Evolutionary conservation across 2,797 vertebrate genomes (phyloP), one percentile per base, ranked within the genome.

Genomic region (Cryptoprocta ferox): DNA sequence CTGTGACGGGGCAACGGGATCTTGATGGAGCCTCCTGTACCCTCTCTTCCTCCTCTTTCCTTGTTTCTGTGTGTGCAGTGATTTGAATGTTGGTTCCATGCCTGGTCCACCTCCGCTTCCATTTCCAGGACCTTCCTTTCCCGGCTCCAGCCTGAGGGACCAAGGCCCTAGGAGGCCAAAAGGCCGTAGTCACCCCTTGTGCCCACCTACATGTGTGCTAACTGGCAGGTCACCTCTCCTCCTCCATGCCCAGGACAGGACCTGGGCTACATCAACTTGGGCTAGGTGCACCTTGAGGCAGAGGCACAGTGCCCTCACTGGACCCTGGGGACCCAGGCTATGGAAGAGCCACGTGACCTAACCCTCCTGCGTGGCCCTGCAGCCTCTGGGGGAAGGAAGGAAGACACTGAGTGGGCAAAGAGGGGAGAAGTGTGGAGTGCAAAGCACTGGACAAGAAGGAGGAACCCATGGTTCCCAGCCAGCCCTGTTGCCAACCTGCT

Each of bases 11-110:
- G n/a, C 90, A 28, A 32, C 0, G 3, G 68, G 66, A 56, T 81
- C 71, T 9, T 32, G 21, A 15, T 16, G 11, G 45, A 35, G 6
- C 63, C 65, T 50, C 84, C 75, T 10, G 4, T 11, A 37, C n/a
- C 86, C 42, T 53, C 11, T 63, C 42, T n/a, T 30, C 42, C 10
- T 78, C 63, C 37, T 83, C 18, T 12, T 71, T 32, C 71, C 73
- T 66, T 12, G 0, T 85, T 87, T 79, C 75, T 82, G 37, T 37
- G 59, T 96, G 84, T 94, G 56, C 48, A 35, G 70, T 89, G 89
- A 85, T 78, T 88, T 82, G 93, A 96, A 35, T 94, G 87, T 86
- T 37, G 75, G 75, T 80, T 95, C 71, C 26, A 24, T 56, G 45
- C 79, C 84, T 24, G 53, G 89, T 53, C 68, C 65, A 53, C 50